Percentiles rank a stretch among this genome's conserved stretches.
Evolutionary conservation across 1,140 invertebrate species (phyloP).

Genomic region (Neelides sp.): DNA sequence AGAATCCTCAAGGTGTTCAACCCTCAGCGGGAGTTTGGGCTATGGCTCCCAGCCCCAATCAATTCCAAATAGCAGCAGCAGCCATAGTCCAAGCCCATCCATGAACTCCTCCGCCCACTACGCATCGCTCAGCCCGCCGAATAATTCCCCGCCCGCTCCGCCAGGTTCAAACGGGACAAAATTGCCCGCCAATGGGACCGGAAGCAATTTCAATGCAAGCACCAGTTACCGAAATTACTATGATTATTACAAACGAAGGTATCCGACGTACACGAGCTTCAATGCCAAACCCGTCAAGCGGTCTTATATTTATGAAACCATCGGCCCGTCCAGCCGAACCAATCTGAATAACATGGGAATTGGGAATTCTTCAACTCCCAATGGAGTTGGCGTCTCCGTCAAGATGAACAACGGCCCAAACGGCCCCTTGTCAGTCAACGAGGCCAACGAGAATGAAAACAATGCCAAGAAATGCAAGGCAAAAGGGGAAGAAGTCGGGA

Average conservation of each 20-base stretch:
- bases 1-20: conserved; percentile 7
- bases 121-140: too few relatives aligned
- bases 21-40: conserved; percentile 6
- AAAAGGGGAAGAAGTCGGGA: not conserved
- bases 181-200: not conserved
- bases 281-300: too few relatives aligned
- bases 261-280: conserved; percentile 8
- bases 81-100: not conserved
- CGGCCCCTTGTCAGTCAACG: not conserved
- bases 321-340: too few relatives aligned
- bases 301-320: too few relatives aligned
- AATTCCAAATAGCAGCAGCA: not conserved
- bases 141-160: too few relatives aligned
- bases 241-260: conserved; percentile 3
- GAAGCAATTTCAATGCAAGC: not conserved
- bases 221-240: conserved; percentile 3
- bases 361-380: not conserved
- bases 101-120: not conserved
- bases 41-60: conserved; percentile 4
- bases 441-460: not conserved
- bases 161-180: too few relatives aligned
- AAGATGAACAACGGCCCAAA: not conserved
- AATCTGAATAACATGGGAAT: too few relatives aligned
- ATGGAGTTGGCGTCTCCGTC: not conserved
- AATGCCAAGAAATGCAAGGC: not conserved